phyloP scores from a whole-genome alignment of 1,140 invertebrate genomes.

The Lepeophtheirus salmonis region DNA sequence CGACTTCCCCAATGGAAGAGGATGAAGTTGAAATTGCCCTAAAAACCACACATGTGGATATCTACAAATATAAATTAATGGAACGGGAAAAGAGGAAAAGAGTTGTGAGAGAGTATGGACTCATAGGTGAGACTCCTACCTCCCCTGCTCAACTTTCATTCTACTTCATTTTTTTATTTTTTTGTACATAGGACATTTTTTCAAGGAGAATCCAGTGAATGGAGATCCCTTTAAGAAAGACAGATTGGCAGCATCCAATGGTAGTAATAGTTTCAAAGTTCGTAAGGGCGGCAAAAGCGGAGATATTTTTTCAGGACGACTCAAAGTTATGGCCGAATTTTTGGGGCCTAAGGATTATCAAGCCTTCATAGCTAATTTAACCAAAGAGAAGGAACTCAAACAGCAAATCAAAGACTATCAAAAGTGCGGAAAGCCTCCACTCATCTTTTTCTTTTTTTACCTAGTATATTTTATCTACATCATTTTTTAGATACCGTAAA shows the following conservation, averaged over 20 bases:
- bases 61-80: conserved; percentile 60
- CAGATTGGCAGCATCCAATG: not conserved
- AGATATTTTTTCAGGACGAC: not conserved
- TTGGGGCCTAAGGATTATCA: not conserved
- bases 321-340: conserved; percentile 4
- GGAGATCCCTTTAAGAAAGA: not conserved
- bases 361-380: conserved; percentile 4
- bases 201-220: conserved; percentile 2
- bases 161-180: too few species aligned
- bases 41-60: conserved; percentile 62
- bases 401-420: conserved; percentile 10
- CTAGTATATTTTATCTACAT: not conserved
- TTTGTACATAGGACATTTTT: conserved; percentile 1
- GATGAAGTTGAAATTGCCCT: conserved; percentile 58
- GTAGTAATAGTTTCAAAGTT: not conserved
- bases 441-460: not conserved
- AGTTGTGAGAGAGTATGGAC: conserved; percentile 46
- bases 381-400: conserved; percentile 1
- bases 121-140: conserved; percentile 20
- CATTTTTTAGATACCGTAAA: not conserved
- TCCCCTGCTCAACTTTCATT: too few species aligned
- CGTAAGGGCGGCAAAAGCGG: not conserved
- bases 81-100: conserved; percentile 70
- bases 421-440: not conserved
- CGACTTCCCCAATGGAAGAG: conserved; percentile 55